These are phyloP conservation scores for Ceratosolen fusciceps DNA, from an alignment of 1,140 invertebrate species.

Conservation along the genomic window DNA sequence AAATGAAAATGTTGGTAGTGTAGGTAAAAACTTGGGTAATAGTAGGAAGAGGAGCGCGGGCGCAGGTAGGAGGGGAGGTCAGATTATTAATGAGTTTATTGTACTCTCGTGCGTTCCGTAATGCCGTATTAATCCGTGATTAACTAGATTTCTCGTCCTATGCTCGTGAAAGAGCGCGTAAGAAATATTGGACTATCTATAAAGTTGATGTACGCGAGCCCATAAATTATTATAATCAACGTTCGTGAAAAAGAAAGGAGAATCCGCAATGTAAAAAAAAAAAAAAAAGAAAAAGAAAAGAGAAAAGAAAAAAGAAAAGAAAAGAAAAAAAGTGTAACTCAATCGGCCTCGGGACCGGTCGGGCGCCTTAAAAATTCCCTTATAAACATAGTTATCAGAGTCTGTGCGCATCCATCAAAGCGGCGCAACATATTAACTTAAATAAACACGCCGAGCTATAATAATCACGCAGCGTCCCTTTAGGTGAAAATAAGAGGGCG, in stretches of 20 bases:
- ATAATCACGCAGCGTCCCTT: not conserved
- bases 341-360: not conserved
- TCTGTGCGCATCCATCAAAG: not conserved
- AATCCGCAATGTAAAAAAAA: not conserved
- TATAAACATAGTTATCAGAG: not conserved
- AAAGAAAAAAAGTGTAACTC: not conserved
- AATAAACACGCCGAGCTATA: conserved; percentile 8
- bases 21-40: no score
- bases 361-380: not conserved
- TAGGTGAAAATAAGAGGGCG: not conserved
- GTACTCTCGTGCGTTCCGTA: not conserved
- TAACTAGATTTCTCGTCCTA: not conserved
- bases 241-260: not conserved
- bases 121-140: not conserved
- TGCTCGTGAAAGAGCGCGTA: not conserved
- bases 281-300: not conserved
- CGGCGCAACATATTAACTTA: not conserved
- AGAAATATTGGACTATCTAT: not conserved
- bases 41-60: no score
- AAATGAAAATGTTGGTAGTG: no score
- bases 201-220: not conserved
- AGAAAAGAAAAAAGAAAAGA: not conserved
- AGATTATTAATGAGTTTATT: not conserved
- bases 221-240: not conserved
- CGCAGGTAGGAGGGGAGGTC: no score